phyloP scores from a whole-genome alignment of 2,797 vertebrate genomes.

The Tangara arthus region DNA sequence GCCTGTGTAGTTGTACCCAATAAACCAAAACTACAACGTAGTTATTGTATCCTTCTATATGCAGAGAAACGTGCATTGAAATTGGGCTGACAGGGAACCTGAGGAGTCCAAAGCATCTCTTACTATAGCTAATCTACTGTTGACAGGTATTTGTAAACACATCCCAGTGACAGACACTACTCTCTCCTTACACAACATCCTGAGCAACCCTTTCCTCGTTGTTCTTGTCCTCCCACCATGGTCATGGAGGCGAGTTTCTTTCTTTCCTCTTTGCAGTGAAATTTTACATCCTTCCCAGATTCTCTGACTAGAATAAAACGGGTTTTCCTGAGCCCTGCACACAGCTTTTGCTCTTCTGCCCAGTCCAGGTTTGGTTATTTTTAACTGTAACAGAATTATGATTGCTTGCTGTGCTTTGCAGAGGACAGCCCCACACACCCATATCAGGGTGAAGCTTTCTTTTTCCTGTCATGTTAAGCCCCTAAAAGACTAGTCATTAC shows the following conservation, averaged over 20 bases:
- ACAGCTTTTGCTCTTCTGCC: not conserved
- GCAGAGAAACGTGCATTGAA: not conserved
- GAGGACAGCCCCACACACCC: not conserved
- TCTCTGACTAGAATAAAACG: not conserved
- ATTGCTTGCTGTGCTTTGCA: not conserved
- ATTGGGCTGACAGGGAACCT: not conserved
- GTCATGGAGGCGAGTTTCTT: accelerated
- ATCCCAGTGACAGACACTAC: not conserved
- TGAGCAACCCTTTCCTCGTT: accelerated
- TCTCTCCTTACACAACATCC: not conserved
- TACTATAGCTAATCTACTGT: constrained; percentile 8
- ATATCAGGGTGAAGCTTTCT: not conserved
- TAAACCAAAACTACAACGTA: not conserved
- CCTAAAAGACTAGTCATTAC: not conserved
- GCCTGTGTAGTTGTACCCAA: not conserved
- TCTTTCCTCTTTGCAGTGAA: not conserved
- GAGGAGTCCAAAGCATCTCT: not conserved
- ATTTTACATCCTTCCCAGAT: not conserved
- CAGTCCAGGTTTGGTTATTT: not conserved
- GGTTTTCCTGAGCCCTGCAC: not conserved
- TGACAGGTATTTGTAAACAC: not conserved
- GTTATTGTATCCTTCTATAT: not conserved
- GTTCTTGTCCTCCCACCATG: not conserved
- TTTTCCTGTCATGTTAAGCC: not conserved
- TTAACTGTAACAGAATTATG: not conserved